Conservation (phyloP, 1,140 invertebrate genomes). For the Amyelois transitella region DNA sequence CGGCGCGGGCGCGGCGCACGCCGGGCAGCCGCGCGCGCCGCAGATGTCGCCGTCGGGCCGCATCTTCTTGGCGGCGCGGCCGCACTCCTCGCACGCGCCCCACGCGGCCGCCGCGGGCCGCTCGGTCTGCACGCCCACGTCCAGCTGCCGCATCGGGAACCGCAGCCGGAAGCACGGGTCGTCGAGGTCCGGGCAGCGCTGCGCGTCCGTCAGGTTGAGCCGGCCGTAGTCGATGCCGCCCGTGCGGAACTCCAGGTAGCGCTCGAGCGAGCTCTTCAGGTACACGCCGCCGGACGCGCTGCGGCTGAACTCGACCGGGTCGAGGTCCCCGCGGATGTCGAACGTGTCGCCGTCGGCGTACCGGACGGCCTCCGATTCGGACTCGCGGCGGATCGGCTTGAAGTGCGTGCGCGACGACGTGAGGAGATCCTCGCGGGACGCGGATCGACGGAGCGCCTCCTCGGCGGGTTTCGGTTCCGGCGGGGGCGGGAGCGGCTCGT, state of each 20-base stretch:
- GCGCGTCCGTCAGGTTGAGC: slow-evolving; percentile 52
- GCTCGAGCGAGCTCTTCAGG: slow-evolving; percentile 54
- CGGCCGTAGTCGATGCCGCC: slow-evolving; percentile 58
- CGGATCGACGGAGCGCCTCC: slow-evolving; percentile 22
- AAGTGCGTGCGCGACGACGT: slow-evolving; percentile 85
- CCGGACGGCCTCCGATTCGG: slow-evolving; percentile 54
- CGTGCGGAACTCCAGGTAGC: slow-evolving; percentile 73
- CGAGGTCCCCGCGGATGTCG: slow-evolving; percentile 78
- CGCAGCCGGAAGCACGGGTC: slow-evolving; percentile 66
- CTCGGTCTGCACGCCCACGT: slow-evolving; percentile 74
- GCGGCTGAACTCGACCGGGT: slow-evolving; percentile 73
- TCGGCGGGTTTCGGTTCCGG: slow-evolving; percentile 9
- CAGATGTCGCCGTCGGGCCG: slow-evolving; percentile 36
- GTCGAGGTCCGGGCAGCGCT: slow-evolving; percentile 59
- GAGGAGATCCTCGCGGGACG: slow-evolving; percentile 80
- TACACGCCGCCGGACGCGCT: slow-evolving; percentile 69
- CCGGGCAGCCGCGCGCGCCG: slow-evolving; percentile 25
- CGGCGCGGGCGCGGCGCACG: slow-evolving; percentile 16
- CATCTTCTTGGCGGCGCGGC: slow-evolving; percentile 51
- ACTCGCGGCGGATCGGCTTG: slow-evolving; percentile 80
- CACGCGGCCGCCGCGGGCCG: slow-evolving; percentile 22
- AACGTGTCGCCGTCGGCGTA: slow-evolving; percentile 82
- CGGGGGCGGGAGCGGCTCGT: slow-evolving; percentile 12
- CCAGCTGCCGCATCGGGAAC: slow-evolving; percentile 68
- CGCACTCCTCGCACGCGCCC: slow-evolving; percentile 45